These are phyloP conservation scores for Stenodema calcarata DNA, from an alignment of 2,888 invertebrate genomes.

Conservation along the genomic window DNA sequence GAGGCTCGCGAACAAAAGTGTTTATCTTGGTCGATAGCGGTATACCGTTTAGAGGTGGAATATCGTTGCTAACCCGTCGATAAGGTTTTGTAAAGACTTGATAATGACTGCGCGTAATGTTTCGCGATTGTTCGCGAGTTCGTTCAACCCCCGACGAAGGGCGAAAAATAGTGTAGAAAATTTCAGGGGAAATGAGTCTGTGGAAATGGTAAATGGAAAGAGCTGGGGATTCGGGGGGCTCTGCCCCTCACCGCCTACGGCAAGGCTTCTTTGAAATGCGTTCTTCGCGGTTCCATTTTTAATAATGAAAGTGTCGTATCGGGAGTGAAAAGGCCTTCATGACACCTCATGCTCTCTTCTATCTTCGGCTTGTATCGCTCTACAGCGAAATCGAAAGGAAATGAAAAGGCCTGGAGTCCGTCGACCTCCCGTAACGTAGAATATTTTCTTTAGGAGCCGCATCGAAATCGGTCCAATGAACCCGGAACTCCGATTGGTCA, in stretches of 20 bases:
- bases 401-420: not conserved
- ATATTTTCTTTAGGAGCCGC: too few relatives aligned
- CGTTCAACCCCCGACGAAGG: not conserved
- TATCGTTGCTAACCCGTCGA: not conserved
- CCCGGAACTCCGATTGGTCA: not conserved
- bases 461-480: not conserved
- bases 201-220: too few relatives aligned
- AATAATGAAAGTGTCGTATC: not conserved
- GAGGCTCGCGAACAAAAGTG: not conserved
- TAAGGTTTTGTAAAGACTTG: not conserved
- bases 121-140: not conserved
- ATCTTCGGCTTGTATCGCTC: not conserved
- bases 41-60: not conserved
- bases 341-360: not conserved
- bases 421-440: not conserved
- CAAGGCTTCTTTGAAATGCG: not conserved
- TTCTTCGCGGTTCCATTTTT: not conserved
- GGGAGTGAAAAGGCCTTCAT: not conserved
- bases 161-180: not conserved
- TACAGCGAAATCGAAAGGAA: not conserved
- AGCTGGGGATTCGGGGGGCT: not conserved
- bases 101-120: not conserved
- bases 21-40: not conserved
- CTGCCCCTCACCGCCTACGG: not conserved
- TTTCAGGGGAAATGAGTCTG: not conserved